Evolutionary conservation across 2,888 invertebrate genomes (phyloP), one percentile per base, ranked within the genome.

Genomic region (Tiliacea citrago): DNA sequence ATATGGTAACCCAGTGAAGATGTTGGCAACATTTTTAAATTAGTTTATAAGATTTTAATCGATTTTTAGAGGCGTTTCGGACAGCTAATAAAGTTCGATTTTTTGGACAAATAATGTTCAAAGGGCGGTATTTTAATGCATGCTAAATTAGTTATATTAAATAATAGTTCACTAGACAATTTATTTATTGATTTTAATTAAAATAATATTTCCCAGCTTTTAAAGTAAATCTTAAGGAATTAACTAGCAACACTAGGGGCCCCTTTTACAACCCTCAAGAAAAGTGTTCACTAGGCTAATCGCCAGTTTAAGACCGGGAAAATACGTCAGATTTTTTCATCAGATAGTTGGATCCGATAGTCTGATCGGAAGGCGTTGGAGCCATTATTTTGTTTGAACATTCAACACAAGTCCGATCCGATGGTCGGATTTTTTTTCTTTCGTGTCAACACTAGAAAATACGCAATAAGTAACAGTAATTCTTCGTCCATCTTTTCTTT

Each of bases 21-120:
- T 80, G 86, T 81, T 86, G 86, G 81, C 83, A 87, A 87, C 87
- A 87, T 87, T 85, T 68, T 75, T 69, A 74, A 67, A 24, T 1
- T 79, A 71, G 58, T 35, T 58, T 68, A 51, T 58, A 73, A 47
- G 65, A 13, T 74, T 78, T 58, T 58, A 71, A 66, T 57, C 13
- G 13, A 45, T 47, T 47, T 51, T 58, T 70, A 57, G 51, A 63
- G 39, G 51, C 35, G 47, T 45, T 65, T 79, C 21, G 39, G 13
- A 47, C 0, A 10, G n/a, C 3, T 29, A 10, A 1, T 12, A 4
- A 58, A 16, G 9, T 62, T 12, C 39, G 35, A 16, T 8, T 13
- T 42, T 29, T 8, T 7, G 9, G 29, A 73, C 53, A 21, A 42
- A 39, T 47, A n/a, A 9, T 21, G 16, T 66, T 49, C 21, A 12